A percentile compares a stretch with the other conserved stretches of the same genome.
These are phyloP conservation scores for Idaea biselata DNA, from an alignment of 2,888 invertebrate species.

Conservation along the genomic window DNA sequence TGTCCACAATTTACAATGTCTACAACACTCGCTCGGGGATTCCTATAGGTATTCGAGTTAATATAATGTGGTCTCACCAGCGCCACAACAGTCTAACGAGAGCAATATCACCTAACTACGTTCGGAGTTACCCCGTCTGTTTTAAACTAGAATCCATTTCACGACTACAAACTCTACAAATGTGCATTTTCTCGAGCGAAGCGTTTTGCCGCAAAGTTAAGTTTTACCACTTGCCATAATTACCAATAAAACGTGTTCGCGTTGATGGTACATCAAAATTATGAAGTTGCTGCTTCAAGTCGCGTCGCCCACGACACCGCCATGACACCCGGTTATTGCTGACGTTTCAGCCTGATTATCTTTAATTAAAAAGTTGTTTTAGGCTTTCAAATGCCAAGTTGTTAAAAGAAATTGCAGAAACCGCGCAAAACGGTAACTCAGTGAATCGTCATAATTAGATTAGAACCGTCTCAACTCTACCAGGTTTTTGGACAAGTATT, in stretches of 20 bases:
- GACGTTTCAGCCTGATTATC: slow-evolving; percentile 70
- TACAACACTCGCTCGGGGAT: slow-evolving; percentile 41
- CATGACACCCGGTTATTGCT: slow-evolving; percentile 66
- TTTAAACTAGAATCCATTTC: slow-evolving; percentile 75
- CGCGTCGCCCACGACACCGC: slow-evolving; percentile 31
- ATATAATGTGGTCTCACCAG: slow-evolving; percentile 48
- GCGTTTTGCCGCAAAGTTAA: slow-evolving; percentile 60
- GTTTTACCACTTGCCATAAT: slow-evolving; percentile 70
- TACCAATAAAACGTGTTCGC: slow-evolving; percentile 69
- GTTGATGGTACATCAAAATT: slow-evolving; percentile 61
- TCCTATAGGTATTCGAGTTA: slow-evolving; percentile 43
- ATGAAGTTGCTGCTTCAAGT: slow-evolving; percentile 53
- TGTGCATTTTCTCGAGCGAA: slow-evolving; percentile 64
- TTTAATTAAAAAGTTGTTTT: slow-evolving; percentile 77
- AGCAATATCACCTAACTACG: slow-evolving; percentile 70
- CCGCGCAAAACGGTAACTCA: slow-evolving; percentile 63
- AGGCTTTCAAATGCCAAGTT: slow-evolving; percentile 65
- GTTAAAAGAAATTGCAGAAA: slow-evolving; percentile 70
- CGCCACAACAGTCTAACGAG: slow-evolving; percentile 62
- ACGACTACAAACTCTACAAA: slow-evolving; percentile 67
- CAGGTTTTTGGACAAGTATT: slow-evolving; percentile 44
- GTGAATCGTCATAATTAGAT: slow-evolving; percentile 70
- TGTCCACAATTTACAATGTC: slow-evolving; percentile 31
- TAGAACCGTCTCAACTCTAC: slow-evolving; percentile 52
- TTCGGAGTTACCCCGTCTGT: slow-evolving; percentile 66